phyloP scores from a whole-genome alignment of 2,113 vertebrate species.

The Solenodon paradoxus region DNA sequence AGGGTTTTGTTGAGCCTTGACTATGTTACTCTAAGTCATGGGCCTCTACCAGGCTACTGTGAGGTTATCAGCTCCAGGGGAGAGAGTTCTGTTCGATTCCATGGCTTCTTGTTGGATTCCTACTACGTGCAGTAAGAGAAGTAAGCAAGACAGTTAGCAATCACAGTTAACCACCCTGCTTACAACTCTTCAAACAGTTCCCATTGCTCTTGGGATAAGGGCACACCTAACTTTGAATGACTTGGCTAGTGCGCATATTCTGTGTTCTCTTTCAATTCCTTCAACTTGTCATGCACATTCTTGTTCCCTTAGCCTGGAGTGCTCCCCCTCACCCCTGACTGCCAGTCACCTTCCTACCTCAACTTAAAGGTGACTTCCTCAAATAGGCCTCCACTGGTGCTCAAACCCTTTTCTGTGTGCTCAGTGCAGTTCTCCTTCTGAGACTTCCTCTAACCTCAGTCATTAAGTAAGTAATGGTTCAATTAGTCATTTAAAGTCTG shows the following conservation, averaged over 20 bases:
- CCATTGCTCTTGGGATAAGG: not conserved
- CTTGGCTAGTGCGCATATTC: not conserved
- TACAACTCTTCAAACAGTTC: not conserved
- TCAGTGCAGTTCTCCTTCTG: not conserved
- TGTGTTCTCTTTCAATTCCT: not conserved
- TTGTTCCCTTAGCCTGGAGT: not conserved
- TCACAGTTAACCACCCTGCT: not conserved
- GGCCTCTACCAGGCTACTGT: not conserved
- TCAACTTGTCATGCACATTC: not conserved
- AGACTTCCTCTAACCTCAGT: not conserved
- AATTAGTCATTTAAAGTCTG: not conserved
- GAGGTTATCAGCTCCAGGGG: not conserved
- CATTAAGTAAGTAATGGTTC: not conserved
- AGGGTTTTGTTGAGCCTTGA: not conserved
- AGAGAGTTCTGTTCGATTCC: not conserved
- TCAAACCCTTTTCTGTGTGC: not conserved
- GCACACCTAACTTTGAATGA: not conserved
- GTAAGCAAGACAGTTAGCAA: not conserved
- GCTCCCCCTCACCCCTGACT: not conserved
- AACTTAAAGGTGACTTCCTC: not conserved
- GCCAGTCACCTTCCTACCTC: not conserved
- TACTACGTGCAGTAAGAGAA: not conserved
- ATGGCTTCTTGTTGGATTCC: not conserved
- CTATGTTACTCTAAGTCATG: not conserved
- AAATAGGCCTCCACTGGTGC: not conserved